These are phyloP conservation scores for Erythrocebus patas DNA, from an alignment of 2,113 vertebrate genomes.

Conservation along the genomic window DNA sequence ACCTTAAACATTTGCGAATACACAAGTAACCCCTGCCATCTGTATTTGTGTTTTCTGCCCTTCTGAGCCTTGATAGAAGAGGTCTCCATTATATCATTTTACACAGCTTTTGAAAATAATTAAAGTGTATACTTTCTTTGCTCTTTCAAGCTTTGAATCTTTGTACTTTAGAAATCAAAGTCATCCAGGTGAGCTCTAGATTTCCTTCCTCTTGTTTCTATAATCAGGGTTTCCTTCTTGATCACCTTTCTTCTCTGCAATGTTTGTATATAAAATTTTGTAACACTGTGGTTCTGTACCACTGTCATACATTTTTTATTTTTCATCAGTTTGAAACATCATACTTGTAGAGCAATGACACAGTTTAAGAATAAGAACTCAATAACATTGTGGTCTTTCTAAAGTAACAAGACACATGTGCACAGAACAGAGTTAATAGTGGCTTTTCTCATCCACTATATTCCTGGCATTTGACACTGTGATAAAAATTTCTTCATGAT, in stretches of 20 bases:
- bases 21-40: background rate
- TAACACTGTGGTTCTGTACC: background rate
- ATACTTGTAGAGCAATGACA: background rate
- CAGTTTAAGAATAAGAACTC: background rate
- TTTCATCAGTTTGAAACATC: background rate
- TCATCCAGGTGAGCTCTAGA: background rate
- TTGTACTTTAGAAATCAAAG: conserved; percentile 30
- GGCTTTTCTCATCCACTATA: conserved; percentile 9
- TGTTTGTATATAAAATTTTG: too few relatives aligned
- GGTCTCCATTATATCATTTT: conserved; percentile 8
- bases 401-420: background rate
- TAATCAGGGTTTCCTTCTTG: background rate
- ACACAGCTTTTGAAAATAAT: too few relatives aligned
- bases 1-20: background rate
- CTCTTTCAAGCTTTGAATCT: background rate
- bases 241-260: background rate
- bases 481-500: too few relatives aligned
- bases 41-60: background rate
- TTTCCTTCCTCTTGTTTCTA: background rate
- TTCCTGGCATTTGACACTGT: background rate
- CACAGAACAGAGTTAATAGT: background rate
- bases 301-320: background rate
- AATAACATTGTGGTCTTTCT: background rate
- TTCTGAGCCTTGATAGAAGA: conserved; percentile 2
- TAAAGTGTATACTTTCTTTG: background rate